Evolutionary conservation across 2,888 invertebrate species (phyloP), one percentile per base, ranked within the genome.

Genomic region (Cepaea hortensis): DNA sequence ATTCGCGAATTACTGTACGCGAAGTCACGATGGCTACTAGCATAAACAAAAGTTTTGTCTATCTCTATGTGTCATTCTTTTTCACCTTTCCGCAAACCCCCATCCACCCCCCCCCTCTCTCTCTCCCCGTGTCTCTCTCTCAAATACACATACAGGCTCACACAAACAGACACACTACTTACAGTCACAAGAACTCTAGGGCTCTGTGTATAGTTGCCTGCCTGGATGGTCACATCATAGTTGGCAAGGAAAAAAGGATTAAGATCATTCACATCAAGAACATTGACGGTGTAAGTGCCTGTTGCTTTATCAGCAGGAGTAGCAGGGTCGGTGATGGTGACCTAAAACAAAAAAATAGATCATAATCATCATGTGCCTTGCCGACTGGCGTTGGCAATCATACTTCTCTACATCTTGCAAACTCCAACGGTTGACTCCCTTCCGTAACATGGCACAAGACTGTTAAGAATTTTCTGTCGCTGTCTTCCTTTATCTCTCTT

Each of bases 211-310:
- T 92, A 91, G 87, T 91, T 89, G 61, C 91, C 92, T 50, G 89
- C 90, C 2, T 83, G 85, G 11, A 93, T 87, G 23, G 88, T 88
- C 3, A 89, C 87, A 3, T 50, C 15, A 84, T 92, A 91, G 6
- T 90, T 90, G 3, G 70, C 70, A 65, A 50, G 4, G 46, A 87
- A 83, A 11, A 85, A 81, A 0, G 94, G 94, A 0, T 87, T 55
- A 82, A 92, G 91, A 90, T 94, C 94, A 89, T 93, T 93, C 23
- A 89, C 88, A 90, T 94, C 92, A 79, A 91, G 61, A 9, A 94
- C 90, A 81, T 88, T 89, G 13, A 93, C 89, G 0, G 90, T 91
- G 68, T 93, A 73, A 6, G 89, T 89, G 3, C 89, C 88, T 0
- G 91, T 91, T 23, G 90, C 88, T 2, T 91, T 90, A 23, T 88